Percentiles rank a stretch among this genome's conserved stretches.
Conservation (phyloP, 2,888 invertebrate species). For the Meta bourneti region DNA sequence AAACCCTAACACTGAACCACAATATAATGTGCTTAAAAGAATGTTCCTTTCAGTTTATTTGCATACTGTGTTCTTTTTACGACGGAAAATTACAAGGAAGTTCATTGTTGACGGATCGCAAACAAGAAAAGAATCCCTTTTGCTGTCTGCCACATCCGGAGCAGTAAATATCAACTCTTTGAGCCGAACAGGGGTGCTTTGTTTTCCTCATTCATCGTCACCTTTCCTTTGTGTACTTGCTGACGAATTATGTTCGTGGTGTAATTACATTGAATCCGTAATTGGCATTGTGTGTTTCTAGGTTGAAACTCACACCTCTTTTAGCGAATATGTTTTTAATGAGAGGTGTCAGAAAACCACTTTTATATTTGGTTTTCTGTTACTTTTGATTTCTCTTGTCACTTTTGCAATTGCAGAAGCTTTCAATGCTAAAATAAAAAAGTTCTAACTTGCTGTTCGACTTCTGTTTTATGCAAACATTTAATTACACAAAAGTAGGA, state of each 20-base stretch:
- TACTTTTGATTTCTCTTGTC: no score
- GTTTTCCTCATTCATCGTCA: constrained; percentile 22
- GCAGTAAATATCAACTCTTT: constrained; percentile 37
- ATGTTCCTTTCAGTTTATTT: constrained; percentile 6
- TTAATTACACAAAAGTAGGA: no score
- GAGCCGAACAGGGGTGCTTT: constrained; percentile 14
- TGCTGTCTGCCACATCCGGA: constrained; percentile 14
- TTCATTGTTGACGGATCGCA: constrained; percentile 33
- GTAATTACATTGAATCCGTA: constrained; percentile 41
- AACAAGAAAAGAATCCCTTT: constrained; percentile 19
- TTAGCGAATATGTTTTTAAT: neutral
- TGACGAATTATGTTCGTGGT: constrained; percentile 29
- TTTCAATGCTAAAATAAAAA: no score
- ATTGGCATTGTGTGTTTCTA: constrained; percentile 23
- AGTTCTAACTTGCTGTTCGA: no score
- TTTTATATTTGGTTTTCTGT: no score
- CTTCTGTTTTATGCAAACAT: no score
- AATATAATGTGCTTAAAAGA: neutral
- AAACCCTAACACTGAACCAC: neutral
- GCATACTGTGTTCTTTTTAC: constrained; percentile 44
- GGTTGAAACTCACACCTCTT: neutral
- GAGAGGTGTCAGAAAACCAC: neutral
- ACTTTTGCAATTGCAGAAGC: no score
- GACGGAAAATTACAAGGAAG: constrained; percentile 14
- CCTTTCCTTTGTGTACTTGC: constrained; percentile 32